Evolutionary conservation across 2,113 vertebrate species (phyloP).

Genomic region (Gambusia holbrooki): DNA sequence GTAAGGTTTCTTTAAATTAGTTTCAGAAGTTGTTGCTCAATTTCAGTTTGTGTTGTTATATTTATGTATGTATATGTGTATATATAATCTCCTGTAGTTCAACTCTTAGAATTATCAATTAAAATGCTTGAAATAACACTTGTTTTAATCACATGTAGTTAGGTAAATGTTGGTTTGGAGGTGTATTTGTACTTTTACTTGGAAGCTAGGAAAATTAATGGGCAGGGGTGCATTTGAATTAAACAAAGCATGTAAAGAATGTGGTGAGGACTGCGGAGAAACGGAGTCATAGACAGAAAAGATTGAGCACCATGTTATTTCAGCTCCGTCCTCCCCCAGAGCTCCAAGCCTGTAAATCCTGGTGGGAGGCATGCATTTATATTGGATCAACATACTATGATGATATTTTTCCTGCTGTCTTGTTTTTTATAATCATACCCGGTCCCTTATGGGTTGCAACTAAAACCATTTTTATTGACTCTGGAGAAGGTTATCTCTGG

Average conservation of each 20-base stretch:
- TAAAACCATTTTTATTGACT: conserved; percentile 75
- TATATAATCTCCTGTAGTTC: too few relatives aligned
- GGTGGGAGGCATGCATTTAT: conserved; percentile 74
- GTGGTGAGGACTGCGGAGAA: conserved; percentile 35
- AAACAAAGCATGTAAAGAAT: conserved; percentile 66
- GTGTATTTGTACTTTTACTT: conserved; percentile 21
- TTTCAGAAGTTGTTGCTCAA: too few relatives aligned
- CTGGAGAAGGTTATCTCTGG: conserved; percentile 58
- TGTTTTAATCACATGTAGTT: conserved; percentile 36
- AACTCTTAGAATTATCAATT: conserved; percentile 15
- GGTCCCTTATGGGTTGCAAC: conserved; percentile 56
- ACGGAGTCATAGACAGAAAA: conserved; percentile 43
- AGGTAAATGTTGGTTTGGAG: conserved; percentile 3
- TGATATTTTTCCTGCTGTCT: conserved; percentile 60
- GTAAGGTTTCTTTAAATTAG: too few relatives aligned
- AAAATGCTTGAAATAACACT: conserved; percentile 27
- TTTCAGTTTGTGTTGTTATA: too few relatives aligned
- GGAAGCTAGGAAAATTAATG: conserved; percentile 4
- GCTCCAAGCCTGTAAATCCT: conserved; percentile 61
- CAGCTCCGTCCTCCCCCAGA: conserved; percentile 48
- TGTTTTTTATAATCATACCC: conserved; percentile 64
- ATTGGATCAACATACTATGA: conserved; percentile 72
- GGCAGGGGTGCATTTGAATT: conserved; percentile 40
- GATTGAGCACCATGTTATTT: conserved; percentile 67
- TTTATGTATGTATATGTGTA: too few relatives aligned